Percentiles rank a stretch among this genome's conserved stretches.
Conservation (phyloP, 2,113 vertebrate genomes). For the Gallinago undulata region DNA sequence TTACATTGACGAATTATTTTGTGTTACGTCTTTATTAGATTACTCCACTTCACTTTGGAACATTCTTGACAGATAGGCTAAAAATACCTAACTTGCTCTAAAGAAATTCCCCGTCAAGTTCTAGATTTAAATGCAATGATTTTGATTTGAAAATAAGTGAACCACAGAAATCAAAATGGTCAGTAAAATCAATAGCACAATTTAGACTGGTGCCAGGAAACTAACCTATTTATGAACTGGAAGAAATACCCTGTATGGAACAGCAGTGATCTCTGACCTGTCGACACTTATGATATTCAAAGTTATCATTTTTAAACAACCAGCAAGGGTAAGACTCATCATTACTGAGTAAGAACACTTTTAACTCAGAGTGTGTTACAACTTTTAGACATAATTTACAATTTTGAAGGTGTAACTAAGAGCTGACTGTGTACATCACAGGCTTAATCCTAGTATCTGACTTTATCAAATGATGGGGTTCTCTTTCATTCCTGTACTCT, state of each 20-base stretch:
- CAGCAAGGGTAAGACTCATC: not conserved
- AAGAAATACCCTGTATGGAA: slow-evolving; percentile 21
- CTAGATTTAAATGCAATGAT: slow-evolving; percentile 25
- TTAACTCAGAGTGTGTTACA: not conserved
- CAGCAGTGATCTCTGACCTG: not conserved
- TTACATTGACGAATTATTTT: not conserved
- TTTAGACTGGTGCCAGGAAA: not conserved
- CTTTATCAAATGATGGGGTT: slow-evolving; percentile 72
- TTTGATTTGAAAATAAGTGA: slow-evolving; percentile 44
- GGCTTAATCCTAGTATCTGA: slow-evolving; percentile 59
- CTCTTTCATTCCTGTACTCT: slow-evolving; percentile 63
- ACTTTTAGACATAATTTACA: slow-evolving; percentile 57
- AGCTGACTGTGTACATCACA: slow-evolving; percentile 25
- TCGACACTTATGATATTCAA: not conserved
- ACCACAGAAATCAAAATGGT: not conserved
- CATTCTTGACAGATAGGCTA: slow-evolving; percentile 1
- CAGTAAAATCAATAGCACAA: not conserved
- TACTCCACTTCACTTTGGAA: not conserved
- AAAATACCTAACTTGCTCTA: slow-evolving; percentile 33
- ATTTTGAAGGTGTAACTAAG: slow-evolving; percentile 44
- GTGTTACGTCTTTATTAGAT: not conserved
- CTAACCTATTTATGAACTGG: slow-evolving; percentile 6
- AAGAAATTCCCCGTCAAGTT: slow-evolving; percentile 38
- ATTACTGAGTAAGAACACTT: not conserved
- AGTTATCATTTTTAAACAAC: not conserved